Evolutionary conservation across 2,797 vertebrate genomes (phyloP).

Genomic region (Chromobotia macracanthus): DNA sequence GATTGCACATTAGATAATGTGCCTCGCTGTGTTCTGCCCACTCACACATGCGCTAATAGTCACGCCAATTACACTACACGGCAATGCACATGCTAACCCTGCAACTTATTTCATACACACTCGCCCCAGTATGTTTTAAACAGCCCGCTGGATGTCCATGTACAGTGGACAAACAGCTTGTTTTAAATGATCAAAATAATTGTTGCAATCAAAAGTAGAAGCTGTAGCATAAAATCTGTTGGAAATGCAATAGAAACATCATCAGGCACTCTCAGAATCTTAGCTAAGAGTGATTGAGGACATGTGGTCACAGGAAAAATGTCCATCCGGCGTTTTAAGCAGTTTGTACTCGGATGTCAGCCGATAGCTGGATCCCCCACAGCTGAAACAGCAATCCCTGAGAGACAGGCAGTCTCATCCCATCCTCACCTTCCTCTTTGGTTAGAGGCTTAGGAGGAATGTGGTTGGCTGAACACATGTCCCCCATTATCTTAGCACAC

Average conservation of each 20-base stretch:
- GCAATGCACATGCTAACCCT: slow-evolving; percentile 25
- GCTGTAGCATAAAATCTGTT: neutral
- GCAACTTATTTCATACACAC: neutral
- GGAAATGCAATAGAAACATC: neutral
- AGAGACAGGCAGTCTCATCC: slow-evolving; percentile 31
- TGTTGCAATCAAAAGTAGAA: neutral
- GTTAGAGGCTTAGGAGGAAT: slow-evolving; percentile 41
- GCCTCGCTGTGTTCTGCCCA: neutral
- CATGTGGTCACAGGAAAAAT: slow-evolving; percentile 18
- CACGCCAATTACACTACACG: neutral
- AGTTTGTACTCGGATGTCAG: slow-evolving; percentile 49
- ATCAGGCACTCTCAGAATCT: neutral
- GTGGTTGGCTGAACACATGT: slow-evolving; percentile 48
- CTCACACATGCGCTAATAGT: slow-evolving; percentile 7
- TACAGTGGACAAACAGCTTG: neutral
- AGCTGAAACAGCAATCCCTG: slow-evolving; percentile 55
- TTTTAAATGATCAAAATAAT: neutral
- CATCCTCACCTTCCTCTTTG: slow-evolving; percentile 40
- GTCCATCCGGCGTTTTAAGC: slow-evolving; percentile 13
- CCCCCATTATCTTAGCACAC: slow-evolving; percentile 47
- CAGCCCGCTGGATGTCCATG: neutral
- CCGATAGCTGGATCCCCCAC: slow-evolving; percentile 54
- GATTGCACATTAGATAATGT: slow-evolving; percentile 19
- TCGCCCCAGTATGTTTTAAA: neutral
- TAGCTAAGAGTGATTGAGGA: slow-evolving; percentile 17